Conservation (phyloP, 2,888 invertebrate species). For the Thumatha senex region DNA sequence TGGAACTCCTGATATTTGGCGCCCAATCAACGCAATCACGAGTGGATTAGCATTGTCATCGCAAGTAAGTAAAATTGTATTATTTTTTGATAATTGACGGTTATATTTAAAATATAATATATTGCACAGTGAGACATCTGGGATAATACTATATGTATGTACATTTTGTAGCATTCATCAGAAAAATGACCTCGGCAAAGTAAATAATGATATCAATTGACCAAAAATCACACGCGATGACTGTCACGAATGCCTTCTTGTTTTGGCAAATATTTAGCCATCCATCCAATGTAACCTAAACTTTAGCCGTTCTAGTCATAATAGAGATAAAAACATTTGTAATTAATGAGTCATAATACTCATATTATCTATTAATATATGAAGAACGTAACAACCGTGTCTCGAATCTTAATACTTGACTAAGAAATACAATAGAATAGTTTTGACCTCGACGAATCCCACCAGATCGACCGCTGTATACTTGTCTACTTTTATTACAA, state of each 20-base stretch:
- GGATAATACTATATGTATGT: no score
- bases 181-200: no score
- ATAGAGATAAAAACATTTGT: not conserved
- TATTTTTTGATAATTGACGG: not conserved
- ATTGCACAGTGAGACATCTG: no score
- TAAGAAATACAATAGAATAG: slow-evolving; percentile 68
- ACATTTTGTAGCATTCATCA: no score
- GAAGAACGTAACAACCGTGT: slow-evolving; percentile 35
- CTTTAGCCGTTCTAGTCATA: not conserved
- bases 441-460: slow-evolving; percentile 70
- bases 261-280: no score
- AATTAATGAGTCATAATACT: not conserved
- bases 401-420: slow-evolving; percentile 44
- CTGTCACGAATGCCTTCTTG: no score
- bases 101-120: no score
- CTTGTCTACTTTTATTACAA: slow-evolving; percentile 33
- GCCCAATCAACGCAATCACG: slow-evolving; percentile 85
- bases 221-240: no score
- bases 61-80: slow-evolving; percentile 62
- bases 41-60: slow-evolving; percentile 83
- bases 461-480: slow-evolving; percentile 26
- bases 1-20: slow-evolving; percentile 88
- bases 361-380: slow-evolving; percentile 15
- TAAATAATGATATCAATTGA: no score
- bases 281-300: no score